Percentiles rank a stretch among this genome's conserved stretches.
Evolutionary conservation across 2,113 vertebrate species (phyloP).

Genomic region (Oreochromis niloticus): DNA sequence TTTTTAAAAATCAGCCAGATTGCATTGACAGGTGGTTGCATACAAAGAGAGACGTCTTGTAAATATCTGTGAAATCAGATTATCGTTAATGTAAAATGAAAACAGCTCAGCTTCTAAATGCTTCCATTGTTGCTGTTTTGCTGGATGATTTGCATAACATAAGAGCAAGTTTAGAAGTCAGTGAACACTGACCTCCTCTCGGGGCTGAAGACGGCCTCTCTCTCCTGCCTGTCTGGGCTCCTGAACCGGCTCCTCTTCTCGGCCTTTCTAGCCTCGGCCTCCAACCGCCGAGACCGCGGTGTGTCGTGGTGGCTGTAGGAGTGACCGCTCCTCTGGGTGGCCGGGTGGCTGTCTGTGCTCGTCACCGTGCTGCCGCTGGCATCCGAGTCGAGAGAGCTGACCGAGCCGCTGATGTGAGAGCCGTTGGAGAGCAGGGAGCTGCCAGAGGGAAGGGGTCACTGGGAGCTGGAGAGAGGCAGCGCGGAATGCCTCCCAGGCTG

Average conservation of each 20-base stretch:
- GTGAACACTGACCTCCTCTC: slow-evolving; percentile 71
- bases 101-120: neutral
- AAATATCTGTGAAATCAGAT: too few relatives aligned
- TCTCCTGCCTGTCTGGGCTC: slow-evolving; percentile 68
- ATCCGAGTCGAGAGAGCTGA: slow-evolving; percentile 78
- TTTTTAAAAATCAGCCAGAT: neutral
- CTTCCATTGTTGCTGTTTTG: neutral
- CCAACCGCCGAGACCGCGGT: slow-evolving; percentile 52
- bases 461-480: slow-evolving; percentile 72
- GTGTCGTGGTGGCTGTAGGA: slow-evolving; percentile 50
- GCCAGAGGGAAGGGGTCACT: slow-evolving; percentile 77
- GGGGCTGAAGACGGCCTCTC: slow-evolving; percentile 65
- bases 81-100: neutral
- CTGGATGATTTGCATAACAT: neutral
- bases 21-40: neutral
- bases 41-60: accelerated
- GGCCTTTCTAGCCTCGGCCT: slow-evolving; percentile 68
- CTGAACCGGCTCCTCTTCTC: slow-evolving; percentile 70
- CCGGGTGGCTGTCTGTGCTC: slow-evolving; percentile 72
- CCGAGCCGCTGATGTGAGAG: slow-evolving; percentile 79
- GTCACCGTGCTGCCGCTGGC: slow-evolving; percentile 76
- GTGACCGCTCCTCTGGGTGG: slow-evolving; percentile 26
- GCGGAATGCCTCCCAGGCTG: slow-evolving; percentile 72
- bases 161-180: neutral
- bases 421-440: slow-evolving; percentile 79